A percentile compares a stretch with the other conserved stretches of the same genome.
These are phyloP conservation scores for Wasmannia auropunctata DNA, from an alignment of 1,140 invertebrate genomes.

Conservation along the genomic window DNA sequence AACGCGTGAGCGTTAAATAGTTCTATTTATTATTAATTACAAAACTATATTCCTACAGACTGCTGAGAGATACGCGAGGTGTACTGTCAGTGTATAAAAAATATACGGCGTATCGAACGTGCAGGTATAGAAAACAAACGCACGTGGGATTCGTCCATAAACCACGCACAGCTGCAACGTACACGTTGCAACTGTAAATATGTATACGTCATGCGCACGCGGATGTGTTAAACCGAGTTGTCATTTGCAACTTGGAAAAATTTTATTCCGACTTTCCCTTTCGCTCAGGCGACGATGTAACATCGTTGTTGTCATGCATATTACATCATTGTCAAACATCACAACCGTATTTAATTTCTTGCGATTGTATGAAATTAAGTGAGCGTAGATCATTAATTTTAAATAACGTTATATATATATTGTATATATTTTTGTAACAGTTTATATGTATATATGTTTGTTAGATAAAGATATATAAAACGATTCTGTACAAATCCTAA, in stretches of 20 bases:
- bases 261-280: slow-evolving; percentile 35
- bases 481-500: not conserved
- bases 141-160: slow-evolving; percentile 24
- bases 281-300: slow-evolving; percentile 17
- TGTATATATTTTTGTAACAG: not conserved
- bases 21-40: not conserved
- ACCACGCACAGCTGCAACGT: slow-evolving; percentile 27
- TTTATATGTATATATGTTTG: not conserved
- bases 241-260: slow-evolving; percentile 30
- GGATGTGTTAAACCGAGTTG: slow-evolving; percentile 14
- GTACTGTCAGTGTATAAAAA: not conserved
- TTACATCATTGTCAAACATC: slow-evolving; percentile 7
- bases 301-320: slow-evolving; percentile 1
- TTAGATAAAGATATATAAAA: slow-evolving; percentile 3
- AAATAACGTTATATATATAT: not conserved
- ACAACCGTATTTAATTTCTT: not conserved
- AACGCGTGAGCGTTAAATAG: not conserved
- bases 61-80: not conserved
- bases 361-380: not conserved
- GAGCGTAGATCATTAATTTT: not conserved
- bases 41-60: not conserved
- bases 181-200: slow-evolving; percentile 1
- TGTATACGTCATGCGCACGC: not conserved
- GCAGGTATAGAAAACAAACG: slow-evolving; percentile 28
- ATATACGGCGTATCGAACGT: not conserved